Evolutionary conservation across 2,113 vertebrate species (phyloP).

Genomic region (Bos indicus): DNA sequence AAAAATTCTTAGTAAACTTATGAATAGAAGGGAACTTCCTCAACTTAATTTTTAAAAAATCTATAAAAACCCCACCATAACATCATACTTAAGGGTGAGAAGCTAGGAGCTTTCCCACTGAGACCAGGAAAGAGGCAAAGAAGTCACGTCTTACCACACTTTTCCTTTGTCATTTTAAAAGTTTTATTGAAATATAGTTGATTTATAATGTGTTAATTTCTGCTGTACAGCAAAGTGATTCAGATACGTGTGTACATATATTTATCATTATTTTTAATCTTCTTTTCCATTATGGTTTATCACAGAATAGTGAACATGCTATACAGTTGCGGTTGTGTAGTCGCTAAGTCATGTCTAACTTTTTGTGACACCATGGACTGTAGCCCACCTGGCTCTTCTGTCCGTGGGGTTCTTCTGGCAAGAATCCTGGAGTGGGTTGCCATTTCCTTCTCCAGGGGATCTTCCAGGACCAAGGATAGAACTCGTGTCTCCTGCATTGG

Average conservation of each 20-base stretch:
- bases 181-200: neutral
- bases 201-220: neutral
- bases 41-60: neutral
- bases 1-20: neutral
- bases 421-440: neutral
- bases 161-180: neutral
- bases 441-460: neutral
- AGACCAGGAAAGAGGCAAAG: neutral
- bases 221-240: neutral
- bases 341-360: neutral
- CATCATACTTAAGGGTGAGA: neutral
- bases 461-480: rapidly evolving
- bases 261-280: neutral
- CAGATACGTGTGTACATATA: neutral
- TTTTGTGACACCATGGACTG: neutral
- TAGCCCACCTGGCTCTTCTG: neutral
- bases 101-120: neutral
- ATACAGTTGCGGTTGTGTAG: neutral
- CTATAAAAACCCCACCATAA: neutral
- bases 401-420: neutral
- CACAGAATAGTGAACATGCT: neutral
- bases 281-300: neutral
- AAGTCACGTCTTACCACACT: neutral
- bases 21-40: neutral
- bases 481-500: neutral